Conservation (phyloP, 2,113 vertebrate genomes). For the Electrona antarctica region DNA sequence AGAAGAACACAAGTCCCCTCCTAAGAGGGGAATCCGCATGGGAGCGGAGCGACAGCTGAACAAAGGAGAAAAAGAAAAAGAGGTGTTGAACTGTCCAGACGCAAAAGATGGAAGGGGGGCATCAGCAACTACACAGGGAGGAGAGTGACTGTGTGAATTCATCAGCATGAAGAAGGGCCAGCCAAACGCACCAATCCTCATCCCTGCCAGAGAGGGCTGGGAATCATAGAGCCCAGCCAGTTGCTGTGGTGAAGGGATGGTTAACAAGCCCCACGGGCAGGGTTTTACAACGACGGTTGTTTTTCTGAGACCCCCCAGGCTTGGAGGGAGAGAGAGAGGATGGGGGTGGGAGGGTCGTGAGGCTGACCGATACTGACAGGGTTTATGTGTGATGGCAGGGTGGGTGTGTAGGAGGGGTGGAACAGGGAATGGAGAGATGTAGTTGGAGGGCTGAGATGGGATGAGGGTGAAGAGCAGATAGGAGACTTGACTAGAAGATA, state of each 20-base stretch:
- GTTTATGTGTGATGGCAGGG: slow-evolving; percentile 60
- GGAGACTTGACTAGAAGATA: no score
- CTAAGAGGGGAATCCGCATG: slow-evolving; percentile 20
- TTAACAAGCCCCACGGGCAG: slow-evolving; percentile 71
- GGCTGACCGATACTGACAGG: slow-evolving; percentile 71
- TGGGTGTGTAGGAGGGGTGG: neutral
- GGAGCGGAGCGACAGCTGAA: slow-evolving; percentile 46
- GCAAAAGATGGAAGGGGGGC: slow-evolving; percentile 49
- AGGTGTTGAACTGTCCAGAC: slow-evolving; percentile 61
- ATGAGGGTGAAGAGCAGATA: neutral
- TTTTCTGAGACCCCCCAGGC: slow-evolving; percentile 75
- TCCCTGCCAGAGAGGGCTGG: neutral
- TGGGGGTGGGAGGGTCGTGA: slow-evolving; percentile 43
- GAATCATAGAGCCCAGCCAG: slow-evolving; percentile 47
- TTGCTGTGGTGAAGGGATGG: slow-evolving; percentile 69
- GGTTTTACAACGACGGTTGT: slow-evolving; percentile 72
- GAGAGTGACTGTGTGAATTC: slow-evolving; percentile 41
- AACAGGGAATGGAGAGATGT: neutral
- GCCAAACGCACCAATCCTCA: slow-evolving; percentile 28
- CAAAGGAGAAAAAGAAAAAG: slow-evolving; percentile 44
- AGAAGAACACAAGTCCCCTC: neutral
- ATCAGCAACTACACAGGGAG: slow-evolving; percentile 45
- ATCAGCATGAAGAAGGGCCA: slow-evolving; percentile 55
- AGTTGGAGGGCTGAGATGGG: neutral
- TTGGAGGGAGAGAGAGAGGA: slow-evolving; percentile 26